Base-by-base conservation (phyloP, 2,113 vertebrate species). In the Todiramphus saurophagus region DNA sequence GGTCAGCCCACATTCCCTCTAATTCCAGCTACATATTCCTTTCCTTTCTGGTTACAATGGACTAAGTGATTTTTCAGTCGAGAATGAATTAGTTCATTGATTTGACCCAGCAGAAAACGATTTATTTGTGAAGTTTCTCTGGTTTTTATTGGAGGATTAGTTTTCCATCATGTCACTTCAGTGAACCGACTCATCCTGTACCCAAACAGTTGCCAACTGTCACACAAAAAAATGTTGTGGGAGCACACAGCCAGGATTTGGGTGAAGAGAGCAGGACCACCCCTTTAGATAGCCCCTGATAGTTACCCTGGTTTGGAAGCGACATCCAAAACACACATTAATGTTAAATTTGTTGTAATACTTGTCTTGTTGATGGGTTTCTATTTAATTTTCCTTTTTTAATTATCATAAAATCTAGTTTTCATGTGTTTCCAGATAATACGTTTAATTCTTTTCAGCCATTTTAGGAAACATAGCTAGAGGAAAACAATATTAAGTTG, bases 1-100 rank as follows among this genome's bases (percentile, higher is more conserved):
- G 77, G 81, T 83, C 94, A 91, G 44, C 88, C 35, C 13, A 30
- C 59, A 53, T 94, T 64, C 60, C 66, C 55, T 83, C 44, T 60
- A 10, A n/a, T 84, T 82, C 43, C 66, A 93, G 56, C 79, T 64
- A n/a, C 43, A 7, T 79, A 27, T 7, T 75, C 69, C 69, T 93
- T 81, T 89, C 83, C 87, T 92, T 84, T 55, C 80, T 86, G 37
- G 7, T 80, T 89, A 84, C 81, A 94, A 50, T 60, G 80, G 39
- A 43, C 66, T 21, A 27, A 91, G 62, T 84, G 77, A 89, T 93
- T 87, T 66, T 82, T 93, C 69, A 73, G 66, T 48, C 0, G 0
- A 79, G 62, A 91, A 96, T 96, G 77, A 96, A 91, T 95, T 87
- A 53, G 16, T 84, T 96, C 85, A 77, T 92, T 96, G 95, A 96